Base-by-base conservation (phyloP, 2,888 invertebrate genomes). In the Spodoptera exigua region DNA sequence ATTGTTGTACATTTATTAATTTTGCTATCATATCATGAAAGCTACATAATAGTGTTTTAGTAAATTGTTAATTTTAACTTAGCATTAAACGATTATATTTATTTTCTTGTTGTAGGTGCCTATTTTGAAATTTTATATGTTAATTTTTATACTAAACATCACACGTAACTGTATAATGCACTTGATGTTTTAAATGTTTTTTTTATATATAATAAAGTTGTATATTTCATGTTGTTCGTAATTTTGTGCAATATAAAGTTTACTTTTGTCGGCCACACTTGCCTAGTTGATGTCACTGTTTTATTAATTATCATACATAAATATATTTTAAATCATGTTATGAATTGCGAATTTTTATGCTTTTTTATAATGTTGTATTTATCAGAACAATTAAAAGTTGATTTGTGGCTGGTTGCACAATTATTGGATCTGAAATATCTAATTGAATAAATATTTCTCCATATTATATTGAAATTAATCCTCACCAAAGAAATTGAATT, bases 401-500 rank as follows among this genome's bases (percentile, higher is more conserved):
- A 51, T 58, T 47, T 17, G 56, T 70, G 65, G 55, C 58, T 69
- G 63, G 51, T 65, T 66, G 66, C 52, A 69, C 64, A 64, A 62
- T 70, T 64, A 78, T 79, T 78, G 76, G 86, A 88, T 88, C 85
- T 87, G 81, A 84, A 71, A 56, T 73, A 59, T 72, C 65, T 76
- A 65, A 61, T 69, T 70, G 40, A 68, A 61, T 62, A 54, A 69
- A 63, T 79, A 59, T 59, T 61, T 72, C 57, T 62, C 66, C 66
- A 67, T 72, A 72, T 83, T 73, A 68, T 82, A 86, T 82, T 84
- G 71, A 86, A 87, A 85, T 83, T 85, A 84, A 87, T 85, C 85
- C 70, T 92, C 91, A 92, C 93, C 93, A 93, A 93, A 93, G 92
- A 93, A 88, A 89, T 85, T 85, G 83, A 86, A 89, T 88, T 88